Evolutionary conservation across 1,140 invertebrate species (phyloP).

Genomic region (Apis florea): DNA sequence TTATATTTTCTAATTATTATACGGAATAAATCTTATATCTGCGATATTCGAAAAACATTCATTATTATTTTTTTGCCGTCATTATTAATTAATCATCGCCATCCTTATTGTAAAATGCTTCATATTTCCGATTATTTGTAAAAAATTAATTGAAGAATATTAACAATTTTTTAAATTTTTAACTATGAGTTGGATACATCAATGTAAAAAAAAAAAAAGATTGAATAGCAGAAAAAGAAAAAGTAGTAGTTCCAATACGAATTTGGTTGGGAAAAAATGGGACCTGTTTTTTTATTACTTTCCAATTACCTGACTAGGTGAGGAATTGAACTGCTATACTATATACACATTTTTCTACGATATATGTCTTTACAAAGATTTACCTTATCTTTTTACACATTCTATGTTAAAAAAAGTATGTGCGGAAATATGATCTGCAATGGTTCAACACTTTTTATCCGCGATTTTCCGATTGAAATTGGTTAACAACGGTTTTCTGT

Average conservation of each 20-base stretch:
- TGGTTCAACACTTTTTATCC: constrained; percentile 55
- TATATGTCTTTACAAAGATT: constrained; percentile 53
- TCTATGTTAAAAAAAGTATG: constrained; percentile 52
- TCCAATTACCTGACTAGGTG: constrained; percentile 44
- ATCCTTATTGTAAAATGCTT: constrained; percentile 49
- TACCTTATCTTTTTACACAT: constrained; percentile 60
- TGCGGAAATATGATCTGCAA: constrained; percentile 55
- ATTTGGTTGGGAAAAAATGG: constrained; percentile 46
- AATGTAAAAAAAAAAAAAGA: neutral
- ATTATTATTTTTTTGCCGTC: constrained; percentile 66
- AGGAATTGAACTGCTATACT: constrained; percentile 45
- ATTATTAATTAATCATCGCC: constrained; percentile 40
- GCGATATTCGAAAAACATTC: constrained; percentile 76
- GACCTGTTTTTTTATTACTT: constrained; percentile 55
- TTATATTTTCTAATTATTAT: constrained; percentile 81
- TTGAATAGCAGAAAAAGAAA: neutral
- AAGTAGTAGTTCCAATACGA: constrained; percentile 43
- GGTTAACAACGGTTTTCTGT: constrained; percentile 75
- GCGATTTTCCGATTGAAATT: constrained; percentile 64
- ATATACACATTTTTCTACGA: constrained; percentile 62
- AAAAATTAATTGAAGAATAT: neutral
- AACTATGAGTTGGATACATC: constrained; percentile 25
- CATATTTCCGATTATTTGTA: constrained; percentile 24
- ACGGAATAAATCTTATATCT: constrained; percentile 79
- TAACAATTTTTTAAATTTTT: neutral